These are phyloP conservation scores for Neogobius melanostomus DNA, from an alignment of 2,113 vertebrate genomes.

Conservation along the genomic window DNA sequence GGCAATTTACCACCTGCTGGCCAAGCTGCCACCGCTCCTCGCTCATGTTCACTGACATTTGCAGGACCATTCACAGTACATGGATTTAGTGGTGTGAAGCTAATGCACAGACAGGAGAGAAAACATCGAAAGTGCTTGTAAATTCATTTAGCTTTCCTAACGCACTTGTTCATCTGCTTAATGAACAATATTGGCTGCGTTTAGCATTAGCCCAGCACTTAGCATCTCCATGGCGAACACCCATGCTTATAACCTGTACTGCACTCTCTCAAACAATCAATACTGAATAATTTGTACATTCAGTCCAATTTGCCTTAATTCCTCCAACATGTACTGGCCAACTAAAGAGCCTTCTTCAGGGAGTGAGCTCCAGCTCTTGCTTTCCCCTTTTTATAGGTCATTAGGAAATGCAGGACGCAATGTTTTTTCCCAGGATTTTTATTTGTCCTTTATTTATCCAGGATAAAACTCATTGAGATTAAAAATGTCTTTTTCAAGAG, in stretches of 20 bases:
- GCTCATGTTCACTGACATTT: conserved; percentile 26
- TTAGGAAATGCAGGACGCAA: too few relatives aligned
- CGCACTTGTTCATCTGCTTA: conserved; percentile 61
- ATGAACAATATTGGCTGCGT: conserved; percentile 60
- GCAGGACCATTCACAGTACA: conserved; percentile 12
- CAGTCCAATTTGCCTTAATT: conserved; percentile 16
- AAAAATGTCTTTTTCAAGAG: too few relatives aligned
- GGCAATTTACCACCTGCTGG: conserved; percentile 62
- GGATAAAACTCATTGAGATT: too few relatives aligned
- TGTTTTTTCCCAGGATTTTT: too few relatives aligned
- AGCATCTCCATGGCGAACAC: conserved; percentile 47
- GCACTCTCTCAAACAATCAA: conserved; percentile 48
- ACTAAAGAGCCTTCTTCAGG: too few relatives aligned
- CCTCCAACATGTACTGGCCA: too few relatives aligned
- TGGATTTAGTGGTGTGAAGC: conserved; percentile 6
- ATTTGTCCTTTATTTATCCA: too few relatives aligned
- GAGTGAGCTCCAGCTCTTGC: too few relatives aligned
- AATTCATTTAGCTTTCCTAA: conserved; percentile 44
- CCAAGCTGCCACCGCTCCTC: conserved; percentile 18
- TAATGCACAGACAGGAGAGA: conserved; percentile 1
- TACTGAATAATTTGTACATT: conserved; percentile 42
- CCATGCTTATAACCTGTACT: conserved; percentile 33
- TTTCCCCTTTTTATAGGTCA: too few relatives aligned
- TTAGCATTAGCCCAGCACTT: conserved; percentile 56
- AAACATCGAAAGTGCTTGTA: conserved; percentile 1